Base-by-base conservation (phyloP, 2,888 invertebrate genomes). In the Trilocha varians region DNA sequence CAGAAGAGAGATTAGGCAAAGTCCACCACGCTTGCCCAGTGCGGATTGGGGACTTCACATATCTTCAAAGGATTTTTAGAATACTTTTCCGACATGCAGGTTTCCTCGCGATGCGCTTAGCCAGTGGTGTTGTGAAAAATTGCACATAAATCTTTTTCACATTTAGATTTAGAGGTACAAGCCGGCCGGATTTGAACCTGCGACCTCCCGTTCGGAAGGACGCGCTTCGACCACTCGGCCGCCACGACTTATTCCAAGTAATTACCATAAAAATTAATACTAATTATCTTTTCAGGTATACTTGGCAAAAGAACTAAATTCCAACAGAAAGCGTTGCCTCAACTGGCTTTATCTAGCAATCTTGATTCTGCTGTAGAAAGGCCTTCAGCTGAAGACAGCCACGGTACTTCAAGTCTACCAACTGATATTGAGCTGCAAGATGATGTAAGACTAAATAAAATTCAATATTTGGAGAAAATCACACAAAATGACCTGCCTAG, bases 271-370 rank as follows among this genome's bases (percentile, higher is more conserved):
- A 13, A 32, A 32, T 9, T 15, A 11, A n/a, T 5, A 11, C 13
- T 18, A 32, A 13, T 32, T 17, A 35, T 13, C 13, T 15, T 35
- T 38, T 14, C 34, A 83, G 95, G 96, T 53, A 89, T 93, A 32
- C 77, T 98, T 52, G 98, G 98, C 0, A 93, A 94, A 67, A 88
- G 98, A 48, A 99, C 99, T 6, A 93, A 92, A 59, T 96, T 91
- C 67, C 99, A 99, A 70, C 88, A 91, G 54, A 91, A 90, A 35
- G 88, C 92, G 25, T 74, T 96, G 37, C 91, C 99, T 0, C 99
- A 98, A 65, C 84, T 99, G 13, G 89, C 92, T 33, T 70, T 97
- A 0, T 88, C 90, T 55, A 89, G 95, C 38, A 77, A 83, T 39
- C 49, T 88, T 5, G 78, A 79, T 33, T 57, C 71, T 2, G 72